Percentiles rank a stretch among this genome's conserved stretches.
Conservation (phyloP, 2,888 invertebrate genomes). For the Trichopria drosophilae region DNA sequence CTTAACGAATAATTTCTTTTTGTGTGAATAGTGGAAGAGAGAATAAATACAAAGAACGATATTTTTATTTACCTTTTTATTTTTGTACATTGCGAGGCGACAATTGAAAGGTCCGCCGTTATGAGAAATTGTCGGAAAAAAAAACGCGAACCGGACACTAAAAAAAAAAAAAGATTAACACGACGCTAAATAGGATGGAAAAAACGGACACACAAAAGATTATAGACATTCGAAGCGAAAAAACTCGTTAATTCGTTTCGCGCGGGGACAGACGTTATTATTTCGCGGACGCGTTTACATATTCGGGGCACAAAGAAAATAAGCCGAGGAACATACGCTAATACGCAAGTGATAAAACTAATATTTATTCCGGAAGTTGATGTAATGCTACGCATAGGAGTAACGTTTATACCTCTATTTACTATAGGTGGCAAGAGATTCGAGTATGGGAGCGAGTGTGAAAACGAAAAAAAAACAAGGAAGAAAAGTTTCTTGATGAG, state of each 20-base stretch:
- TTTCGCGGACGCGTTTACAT: too few species aligned
- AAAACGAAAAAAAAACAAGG: conserved; percentile 15
- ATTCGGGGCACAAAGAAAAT: too few species aligned
- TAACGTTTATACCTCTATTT: conserved; percentile 45
- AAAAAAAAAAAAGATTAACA: conserved; percentile 31
- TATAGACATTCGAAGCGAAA: conserved; percentile 1
- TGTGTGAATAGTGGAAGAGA: too few species aligned
- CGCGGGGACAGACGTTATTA: too few species aligned
- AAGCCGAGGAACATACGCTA: conserved; percentile 7
- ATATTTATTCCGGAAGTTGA: conserved; percentile 43
- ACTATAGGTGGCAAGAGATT: conserved; percentile 24
- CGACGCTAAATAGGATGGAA: conserved; percentile 29
- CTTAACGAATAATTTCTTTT: too few species aligned
- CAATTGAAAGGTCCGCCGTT: conserved; percentile 13
- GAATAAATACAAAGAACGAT: too few species aligned
- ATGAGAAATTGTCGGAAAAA: conserved; percentile 29
- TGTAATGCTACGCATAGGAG: conserved; percentile 37
- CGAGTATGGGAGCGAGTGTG: conserved; percentile 4
- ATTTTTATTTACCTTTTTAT: conserved; percentile 55
- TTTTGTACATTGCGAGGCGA: conserved; percentile 47
- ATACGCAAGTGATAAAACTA: conserved; percentile 30
- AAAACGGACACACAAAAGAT: conserved; percentile 19
- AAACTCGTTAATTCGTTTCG: too few species aligned
- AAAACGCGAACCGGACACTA: conserved; percentile 27
- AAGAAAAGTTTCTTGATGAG: too few species aligned